Conservation (phyloP, 2,888 invertebrate species). For the Rhagonycha lutea region DNA sequence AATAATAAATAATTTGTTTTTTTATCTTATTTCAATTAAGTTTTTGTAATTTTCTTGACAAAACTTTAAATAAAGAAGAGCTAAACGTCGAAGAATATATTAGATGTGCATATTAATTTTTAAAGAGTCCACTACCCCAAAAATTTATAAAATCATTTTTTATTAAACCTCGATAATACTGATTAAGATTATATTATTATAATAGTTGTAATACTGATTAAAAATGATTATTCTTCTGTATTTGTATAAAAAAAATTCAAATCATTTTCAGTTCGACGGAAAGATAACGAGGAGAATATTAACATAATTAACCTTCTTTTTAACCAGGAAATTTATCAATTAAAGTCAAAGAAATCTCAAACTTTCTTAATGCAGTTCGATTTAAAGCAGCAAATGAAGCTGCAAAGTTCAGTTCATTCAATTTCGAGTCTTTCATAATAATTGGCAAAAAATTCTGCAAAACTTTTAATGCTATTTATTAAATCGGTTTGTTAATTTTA, state of each 20-base stretch:
- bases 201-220: no score
- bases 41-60: no score
- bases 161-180: no score
- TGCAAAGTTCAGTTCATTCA: slow-evolving; percentile 9
- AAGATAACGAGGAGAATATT: background rate
- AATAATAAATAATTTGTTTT: no score
- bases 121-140: no score
- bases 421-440: background rate
- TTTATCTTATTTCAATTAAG: no score
- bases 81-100: no score
- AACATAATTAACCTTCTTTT: slow-evolving; percentile 25
- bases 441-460: background rate
- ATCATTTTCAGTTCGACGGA: background rate
- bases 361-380: slow-evolving; percentile 28
- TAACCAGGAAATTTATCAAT: slow-evolving; percentile 29
- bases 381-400: slow-evolving; percentile 19
- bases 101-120: no score
- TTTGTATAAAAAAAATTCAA: background rate
- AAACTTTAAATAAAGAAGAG: no score
- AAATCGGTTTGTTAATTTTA: background rate
- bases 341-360: slow-evolving; percentile 24
- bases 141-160: no score
- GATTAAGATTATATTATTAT: no score
- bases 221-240: no score
- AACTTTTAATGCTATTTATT: slow-evolving; percentile 9